A percentile compares a stretch with the other conserved stretches of the same genome.
phyloP scores from a whole-genome alignment of 2,113 vertebrate species.

The Chlamydotis undulata region DNA sequence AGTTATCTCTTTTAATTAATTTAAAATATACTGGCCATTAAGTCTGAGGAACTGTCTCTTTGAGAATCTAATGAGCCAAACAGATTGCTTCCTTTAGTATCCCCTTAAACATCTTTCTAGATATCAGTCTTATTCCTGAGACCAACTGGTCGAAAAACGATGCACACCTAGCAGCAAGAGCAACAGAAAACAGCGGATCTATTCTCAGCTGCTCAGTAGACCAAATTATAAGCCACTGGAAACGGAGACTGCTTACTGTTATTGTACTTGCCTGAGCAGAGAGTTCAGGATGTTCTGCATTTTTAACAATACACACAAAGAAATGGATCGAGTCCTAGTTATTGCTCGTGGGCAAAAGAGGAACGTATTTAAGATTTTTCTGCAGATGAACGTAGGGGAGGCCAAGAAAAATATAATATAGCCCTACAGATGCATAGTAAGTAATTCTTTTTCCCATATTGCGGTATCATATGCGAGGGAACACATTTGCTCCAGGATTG shows the following conservation, averaged over 20 bases:
- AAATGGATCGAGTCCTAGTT: constrained; percentile 15
- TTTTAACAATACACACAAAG: constrained; percentile 56
- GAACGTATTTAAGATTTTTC: constrained; percentile 65
- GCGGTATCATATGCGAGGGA: constrained; percentile 60
- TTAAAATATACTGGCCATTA: neutral
- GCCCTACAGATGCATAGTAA: constrained; percentile 61
- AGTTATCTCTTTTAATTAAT: neutral
- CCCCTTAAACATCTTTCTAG: neutral
- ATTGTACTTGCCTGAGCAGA: neutral
- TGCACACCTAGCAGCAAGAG: neutral
- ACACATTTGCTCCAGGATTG: constrained; percentile 68
- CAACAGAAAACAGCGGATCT: neutral
- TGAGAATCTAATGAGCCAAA: neutral
- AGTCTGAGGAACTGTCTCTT: neutral
- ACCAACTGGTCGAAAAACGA: neutral
- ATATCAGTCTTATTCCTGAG: neutral
- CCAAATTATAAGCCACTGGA: neutral
- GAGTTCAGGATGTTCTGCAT: neutral
- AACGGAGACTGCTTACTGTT: neutral
- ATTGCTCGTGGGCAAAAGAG: constrained; percentile 33
- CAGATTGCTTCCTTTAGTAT: neutral
- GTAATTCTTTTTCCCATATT: constrained; percentile 68
- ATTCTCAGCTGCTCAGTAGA: neutral
- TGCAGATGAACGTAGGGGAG: constrained; percentile 47
- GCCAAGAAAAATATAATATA: constrained; percentile 67